These are phyloP conservation scores for Enteromius unitaeniatus DNA, from an alignment of 2,797 vertebrate species.

Conservation along the genomic window DNA sequence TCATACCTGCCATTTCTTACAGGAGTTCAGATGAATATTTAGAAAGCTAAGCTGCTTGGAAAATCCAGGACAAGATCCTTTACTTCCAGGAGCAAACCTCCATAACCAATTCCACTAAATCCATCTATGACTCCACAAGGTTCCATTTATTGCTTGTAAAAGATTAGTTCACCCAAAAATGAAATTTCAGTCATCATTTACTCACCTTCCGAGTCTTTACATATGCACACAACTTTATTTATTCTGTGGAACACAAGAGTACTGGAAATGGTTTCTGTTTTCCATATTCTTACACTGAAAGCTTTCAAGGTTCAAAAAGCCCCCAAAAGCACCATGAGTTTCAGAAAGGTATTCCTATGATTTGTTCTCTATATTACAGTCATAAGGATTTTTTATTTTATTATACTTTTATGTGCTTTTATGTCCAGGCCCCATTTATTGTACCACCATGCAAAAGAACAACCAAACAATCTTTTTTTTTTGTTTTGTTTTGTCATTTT, in stretches of 20 bases:
- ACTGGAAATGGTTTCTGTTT: neutral
- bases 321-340: neutral
- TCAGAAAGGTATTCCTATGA: neutral
- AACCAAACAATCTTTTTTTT: neutral
- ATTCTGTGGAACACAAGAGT: neutral
- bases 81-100: conserved; percentile 11
- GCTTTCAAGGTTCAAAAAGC: neutral
- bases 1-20: conserved; percentile 28
- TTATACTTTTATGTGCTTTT: neutral
- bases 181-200: neutral
- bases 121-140: conserved; percentile 3
- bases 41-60: conserved; percentile 23
- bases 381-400: neutral
- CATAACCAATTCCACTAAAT: conserved; percentile 1
- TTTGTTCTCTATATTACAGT: neutral
- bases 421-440: neutral
- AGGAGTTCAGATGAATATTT: conserved; percentile 26
- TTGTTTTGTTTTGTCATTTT: neutral
- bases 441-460: too few relatives aligned
- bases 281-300: neutral
- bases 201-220: neutral
- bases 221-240: neutral
- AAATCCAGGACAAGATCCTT: conserved; percentile 38
- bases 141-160: conserved; percentile 8
- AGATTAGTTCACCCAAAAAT: neutral